Evolutionary conservation across 1,140 invertebrate genomes (phyloP).

Genomic region (Brachystomella parvula): DNA sequence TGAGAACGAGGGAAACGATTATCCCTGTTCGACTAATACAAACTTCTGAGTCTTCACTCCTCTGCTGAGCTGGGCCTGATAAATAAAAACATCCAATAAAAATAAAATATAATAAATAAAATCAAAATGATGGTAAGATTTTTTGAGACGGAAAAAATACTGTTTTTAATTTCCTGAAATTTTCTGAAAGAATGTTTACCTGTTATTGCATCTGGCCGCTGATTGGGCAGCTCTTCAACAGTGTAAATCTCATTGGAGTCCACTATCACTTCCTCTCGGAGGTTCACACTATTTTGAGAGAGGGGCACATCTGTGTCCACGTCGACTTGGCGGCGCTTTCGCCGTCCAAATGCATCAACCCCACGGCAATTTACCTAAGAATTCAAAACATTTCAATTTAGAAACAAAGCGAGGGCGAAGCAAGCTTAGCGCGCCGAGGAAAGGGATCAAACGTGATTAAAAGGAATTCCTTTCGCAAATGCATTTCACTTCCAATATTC

Average conservation of each 20-base stretch:
- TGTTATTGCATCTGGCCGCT: slow-evolving; percentile 41
- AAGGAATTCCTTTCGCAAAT: too few species aligned
- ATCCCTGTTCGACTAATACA: slow-evolving; percentile 87
- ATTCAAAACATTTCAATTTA: too few species aligned
- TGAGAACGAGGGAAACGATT: slow-evolving; percentile 83
- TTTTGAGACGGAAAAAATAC: too few species aligned
- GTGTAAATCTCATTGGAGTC: slow-evolving; percentile 85
- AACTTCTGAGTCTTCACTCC: slow-evolving; percentile 65
- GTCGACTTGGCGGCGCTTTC: slow-evolving; percentile 43
- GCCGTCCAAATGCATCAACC: slow-evolving; percentile 67
- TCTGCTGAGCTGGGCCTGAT: neutral
- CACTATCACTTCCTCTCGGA: slow-evolving; percentile 85
- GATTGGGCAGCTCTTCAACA: slow-evolving; percentile 66
- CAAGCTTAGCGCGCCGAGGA: too few species aligned
- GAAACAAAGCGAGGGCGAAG: too few species aligned
- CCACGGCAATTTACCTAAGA: slow-evolving; percentile 76
- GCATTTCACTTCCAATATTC: too few species aligned
- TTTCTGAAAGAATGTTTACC: slow-evolving; percentile 19
- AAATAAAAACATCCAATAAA: neutral
- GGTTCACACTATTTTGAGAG: slow-evolving; percentile 64
- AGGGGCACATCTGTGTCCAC: slow-evolving; percentile 42
- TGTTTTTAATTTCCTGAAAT: neutral
- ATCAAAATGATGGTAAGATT: too few species aligned
- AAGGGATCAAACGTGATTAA: too few species aligned
- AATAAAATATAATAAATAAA: neutral